Base-by-base conservation (phyloP, 2,888 invertebrate species). In the Therioaphis trifolii region DNA sequence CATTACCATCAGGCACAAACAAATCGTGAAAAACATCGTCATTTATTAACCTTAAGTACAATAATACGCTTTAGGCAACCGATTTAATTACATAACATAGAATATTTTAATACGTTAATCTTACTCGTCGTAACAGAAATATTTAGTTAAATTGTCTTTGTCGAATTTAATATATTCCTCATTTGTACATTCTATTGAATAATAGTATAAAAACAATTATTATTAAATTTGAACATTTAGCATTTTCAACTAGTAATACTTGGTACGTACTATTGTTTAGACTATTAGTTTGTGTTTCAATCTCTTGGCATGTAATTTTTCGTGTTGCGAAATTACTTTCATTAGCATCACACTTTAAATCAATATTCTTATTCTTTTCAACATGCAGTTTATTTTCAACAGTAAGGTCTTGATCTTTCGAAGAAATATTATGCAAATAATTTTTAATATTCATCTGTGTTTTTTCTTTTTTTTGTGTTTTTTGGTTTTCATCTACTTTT, bases 101-200 rank as follows among this genome's bases (percentile, higher is more conserved):
- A 18, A 35, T 35, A 52, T 68, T 43, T 5, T 68, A 46, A 55
- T 27, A 69, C 9, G 4, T 52, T 43, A 69, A 79, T 68, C 78
- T 79, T 69, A 79, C 78, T 79, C 78, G 18, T 79, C 24, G 69
- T 79, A 79, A 55, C n/a, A 27, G 14, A 27, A 78, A 69, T 69
- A 68, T 0, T 40, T 66, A 43, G 40, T 69, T 27, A 55, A 79
- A 69, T 79, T 24, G 15, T 79, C 55, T 55, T 55, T 79, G 4
- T 55, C 40, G 27, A 55, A 79, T 79, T 79, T 55, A 79, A 55
- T n/a, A 79, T 27, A 55, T 68, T 79, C n/a, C n/a, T n/a, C 68
- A 43, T 69, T 55, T 55, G 14, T 27, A 4, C 35, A 24, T 2
- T n/a, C 78, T 68, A 55, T 78, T 18, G 18, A 24, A 27, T 27